Percentiles rank a stretch among this genome's conserved stretches.
Conservation (phyloP, 1,140 invertebrate species). For the Reticulitermes speratus region DNA sequence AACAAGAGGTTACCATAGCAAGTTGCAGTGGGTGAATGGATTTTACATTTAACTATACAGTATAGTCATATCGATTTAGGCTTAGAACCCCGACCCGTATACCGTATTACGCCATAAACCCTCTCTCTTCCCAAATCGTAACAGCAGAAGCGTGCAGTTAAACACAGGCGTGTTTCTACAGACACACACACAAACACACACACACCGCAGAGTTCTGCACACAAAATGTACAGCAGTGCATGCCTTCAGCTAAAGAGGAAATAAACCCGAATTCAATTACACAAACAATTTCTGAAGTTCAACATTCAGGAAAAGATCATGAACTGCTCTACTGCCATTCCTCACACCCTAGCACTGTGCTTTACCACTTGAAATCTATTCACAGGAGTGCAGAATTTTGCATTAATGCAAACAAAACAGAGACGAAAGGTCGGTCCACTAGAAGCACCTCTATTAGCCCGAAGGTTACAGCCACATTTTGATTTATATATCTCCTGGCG, state of each 20-base stretch:
- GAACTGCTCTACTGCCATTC: background rate
- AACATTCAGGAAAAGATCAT: background rate
- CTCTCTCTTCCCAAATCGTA: background rate
- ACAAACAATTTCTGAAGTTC: conserved; percentile 12
- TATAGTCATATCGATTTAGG: background rate
- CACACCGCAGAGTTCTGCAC: background rate
- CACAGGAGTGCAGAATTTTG: no score
- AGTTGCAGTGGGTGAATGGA: background rate
- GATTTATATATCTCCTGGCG: background rate
- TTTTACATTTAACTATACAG: background rate
- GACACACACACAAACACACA: no score
- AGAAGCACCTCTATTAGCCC: no score
- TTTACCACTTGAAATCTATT: no score
- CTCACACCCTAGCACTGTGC: background rate
- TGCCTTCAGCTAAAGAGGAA: background rate
- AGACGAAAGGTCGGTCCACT: no score
- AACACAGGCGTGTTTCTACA: no score
- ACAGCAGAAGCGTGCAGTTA: background rate
- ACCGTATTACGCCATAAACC: conserved; percentile 1
- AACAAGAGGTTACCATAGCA: background rate
- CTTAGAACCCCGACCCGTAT: background rate
- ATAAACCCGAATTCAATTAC: conserved; percentile 5
- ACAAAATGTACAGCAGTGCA: conserved; percentile 10
- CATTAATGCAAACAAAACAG: no score
- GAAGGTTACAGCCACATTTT: background rate